Conservation (phyloP, 2,797 vertebrate genomes). For the Parotocinclus haroldoi region DNA sequence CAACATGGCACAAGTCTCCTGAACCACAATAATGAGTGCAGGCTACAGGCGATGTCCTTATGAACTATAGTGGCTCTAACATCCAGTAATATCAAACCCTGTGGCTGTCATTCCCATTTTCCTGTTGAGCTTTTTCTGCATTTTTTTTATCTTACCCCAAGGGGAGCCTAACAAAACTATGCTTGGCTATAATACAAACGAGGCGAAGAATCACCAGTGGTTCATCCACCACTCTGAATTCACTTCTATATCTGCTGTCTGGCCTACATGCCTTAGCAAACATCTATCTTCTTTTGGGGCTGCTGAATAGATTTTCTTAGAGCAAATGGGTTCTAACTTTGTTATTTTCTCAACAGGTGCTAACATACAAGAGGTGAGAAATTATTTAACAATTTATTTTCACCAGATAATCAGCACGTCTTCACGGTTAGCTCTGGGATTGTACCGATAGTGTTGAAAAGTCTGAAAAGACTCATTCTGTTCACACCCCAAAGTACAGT, state of each 20-base stretch:
- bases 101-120: slow-evolving; percentile 41
- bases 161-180: slow-evolving; percentile 48
- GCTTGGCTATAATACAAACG: slow-evolving; percentile 52
- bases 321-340: slow-evolving; percentile 41
- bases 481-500: not conserved
- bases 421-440: slow-evolving; percentile 22
- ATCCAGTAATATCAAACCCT: slow-evolving; percentile 50
- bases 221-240: slow-evolving; percentile 54
- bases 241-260: slow-evolving; percentile 13
- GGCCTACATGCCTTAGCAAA: slow-evolving; percentile 26
- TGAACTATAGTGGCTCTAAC: slow-evolving; percentile 30
- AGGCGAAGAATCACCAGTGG: slow-evolving; percentile 45
- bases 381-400: slow-evolving; percentile 51
- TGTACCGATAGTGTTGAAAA: slow-evolving; percentile 1
- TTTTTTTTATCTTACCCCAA: slow-evolving; percentile 39
- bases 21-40: slow-evolving; percentile 27
- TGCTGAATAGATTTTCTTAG: slow-evolving; percentile 45
- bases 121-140: slow-evolving; percentile 35
- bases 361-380: slow-evolving; percentile 12
- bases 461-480: not conserved
- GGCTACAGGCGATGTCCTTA: slow-evolving; percentile 46
- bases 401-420: slow-evolving; percentile 25
- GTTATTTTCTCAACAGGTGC: slow-evolving; percentile 41
- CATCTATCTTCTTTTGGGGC: not conserved
- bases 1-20: slow-evolving; percentile 23